Percentiles rank a stretch among this genome's conserved stretches.
Evolutionary conservation across 2,888 invertebrate genomes (phyloP).

Genomic region (Meiosimyza decipiens): DNA sequence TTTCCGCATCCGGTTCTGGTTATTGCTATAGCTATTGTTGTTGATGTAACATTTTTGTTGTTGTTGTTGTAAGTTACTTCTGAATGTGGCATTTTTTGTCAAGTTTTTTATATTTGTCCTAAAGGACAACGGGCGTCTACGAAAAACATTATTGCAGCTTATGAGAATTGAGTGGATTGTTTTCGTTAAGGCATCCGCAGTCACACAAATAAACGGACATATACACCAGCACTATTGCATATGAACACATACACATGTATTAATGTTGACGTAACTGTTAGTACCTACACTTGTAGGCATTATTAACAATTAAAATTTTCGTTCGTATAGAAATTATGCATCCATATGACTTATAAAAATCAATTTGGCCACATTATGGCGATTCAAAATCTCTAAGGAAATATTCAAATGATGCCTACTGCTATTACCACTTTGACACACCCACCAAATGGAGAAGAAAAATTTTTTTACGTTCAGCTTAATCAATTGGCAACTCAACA

Average conservation of each 20-base stretch:
- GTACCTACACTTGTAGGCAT: too few relatives aligned
- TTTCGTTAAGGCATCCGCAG: not conserved
- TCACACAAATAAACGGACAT: not conserved
- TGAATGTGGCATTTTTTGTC: not conserved
- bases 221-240: not conserved
- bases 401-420: too few relatives aligned
- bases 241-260: not conserved
- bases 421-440: too few relatives aligned
- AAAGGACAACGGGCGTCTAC: not conserved
- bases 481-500: too few relatives aligned
- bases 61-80: not conserved
- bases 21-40: not conserved
- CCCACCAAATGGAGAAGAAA: too few relatives aligned
- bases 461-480: too few relatives aligned
- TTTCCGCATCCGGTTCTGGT: constrained; percentile 18
- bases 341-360: too few relatives aligned
- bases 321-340: too few relatives aligned
- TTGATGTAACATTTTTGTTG: not conserved
- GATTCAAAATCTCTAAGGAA: too few relatives aligned
- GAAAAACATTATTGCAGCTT: not conserved
- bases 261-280: too few relatives aligned
- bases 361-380: too few relatives aligned
- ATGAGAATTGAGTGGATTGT: constrained; percentile 20
- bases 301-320: too few relatives aligned
- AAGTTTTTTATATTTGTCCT: not conserved